Conservation (phyloP, 2,113 vertebrate genomes). For the Clupea harengus region DNA sequence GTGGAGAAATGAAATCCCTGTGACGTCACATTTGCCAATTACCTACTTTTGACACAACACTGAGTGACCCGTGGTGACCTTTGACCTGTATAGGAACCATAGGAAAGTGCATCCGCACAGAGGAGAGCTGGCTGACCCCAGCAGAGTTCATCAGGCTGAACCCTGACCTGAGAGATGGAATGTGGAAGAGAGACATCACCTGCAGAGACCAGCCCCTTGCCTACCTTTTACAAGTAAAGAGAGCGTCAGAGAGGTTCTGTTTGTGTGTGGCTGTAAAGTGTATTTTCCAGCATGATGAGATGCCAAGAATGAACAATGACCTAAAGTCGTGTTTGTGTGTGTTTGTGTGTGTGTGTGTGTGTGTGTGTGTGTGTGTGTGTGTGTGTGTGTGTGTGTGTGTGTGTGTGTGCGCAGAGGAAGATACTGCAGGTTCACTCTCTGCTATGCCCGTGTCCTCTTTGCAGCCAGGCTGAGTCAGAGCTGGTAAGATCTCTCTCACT, state of each 20-base stretch:
- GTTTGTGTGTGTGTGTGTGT: not conserved
- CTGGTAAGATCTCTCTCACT: not conserved
- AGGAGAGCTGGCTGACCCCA: not conserved
- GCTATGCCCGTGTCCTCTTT: slow-evolving; percentile 24
- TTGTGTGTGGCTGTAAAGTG: too few species aligned
- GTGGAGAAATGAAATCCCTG: too few species aligned
- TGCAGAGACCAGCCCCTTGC: too few species aligned
- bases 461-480: not conserved
- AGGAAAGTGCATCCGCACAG: slow-evolving; percentile 1
- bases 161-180: not conserved
- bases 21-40: too few species aligned
- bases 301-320: too few species aligned
- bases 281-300: too few species aligned
- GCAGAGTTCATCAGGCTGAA: not conserved
- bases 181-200: slow-evolving; percentile 4
- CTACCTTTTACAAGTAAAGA: too few species aligned
- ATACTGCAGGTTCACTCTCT: not conserved
- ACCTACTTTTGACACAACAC: too few species aligned
- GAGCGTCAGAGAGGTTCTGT: too few species aligned
- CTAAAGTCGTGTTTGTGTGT: too few species aligned
- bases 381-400: slow-evolving; percentile 25
- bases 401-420: not conserved
- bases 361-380: slow-evolving; percentile 28
- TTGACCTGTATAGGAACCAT: not conserved
- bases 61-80: not conserved